Evolutionary conservation across 1,140 invertebrate species (phyloP).

Genomic region (Drosophila murphyi): DNA sequence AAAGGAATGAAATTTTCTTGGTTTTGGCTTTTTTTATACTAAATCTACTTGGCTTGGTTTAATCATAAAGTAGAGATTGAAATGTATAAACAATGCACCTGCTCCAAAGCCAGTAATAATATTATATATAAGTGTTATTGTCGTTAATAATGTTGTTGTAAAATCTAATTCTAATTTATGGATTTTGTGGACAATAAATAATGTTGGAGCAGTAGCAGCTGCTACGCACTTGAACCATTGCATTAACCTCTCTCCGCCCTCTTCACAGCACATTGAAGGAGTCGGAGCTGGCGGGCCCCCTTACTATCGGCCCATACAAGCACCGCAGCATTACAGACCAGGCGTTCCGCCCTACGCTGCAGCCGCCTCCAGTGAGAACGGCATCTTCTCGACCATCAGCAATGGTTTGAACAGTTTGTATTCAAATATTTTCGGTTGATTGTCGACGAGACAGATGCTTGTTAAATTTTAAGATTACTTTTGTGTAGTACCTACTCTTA

Average conservation of each 20-base stretch:
- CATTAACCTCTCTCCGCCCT: slow-evolving; percentile 1
- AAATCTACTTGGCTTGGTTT: slow-evolving; percentile 2
- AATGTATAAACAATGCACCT: slow-evolving; percentile 3
- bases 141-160: slow-evolving; percentile 30
- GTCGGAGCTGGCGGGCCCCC: slow-evolving; percentile 48
- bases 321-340: slow-evolving; percentile 85
- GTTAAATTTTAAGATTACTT: slow-evolving; percentile 28
- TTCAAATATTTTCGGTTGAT: slow-evolving; percentile 89
- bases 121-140: slow-evolving; percentile 14
- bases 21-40: not conserved
- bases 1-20: no score
- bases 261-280: slow-evolving; percentile 68
- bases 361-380: slow-evolving; percentile 83
- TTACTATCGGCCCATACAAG: slow-evolving; percentile 69
- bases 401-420: slow-evolving; percentile 91
- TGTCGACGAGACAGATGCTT: slow-evolving; percentile 1
- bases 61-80: not conserved
- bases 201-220: slow-evolving; percentile 2
- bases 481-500: slow-evolving; percentile 32
- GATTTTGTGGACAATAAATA: slow-evolving; percentile 37
- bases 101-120: not conserved
- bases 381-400: slow-evolving; percentile 90
- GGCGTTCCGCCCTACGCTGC: slow-evolving; percentile 71
- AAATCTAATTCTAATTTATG: slow-evolving; percentile 10
- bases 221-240: not conserved